A percentile compares a stretch with the other conserved stretches of the same genome.
Conservation (phyloP, 64 coral and sea anemone species). For the Stylophora pistillata region DNA sequence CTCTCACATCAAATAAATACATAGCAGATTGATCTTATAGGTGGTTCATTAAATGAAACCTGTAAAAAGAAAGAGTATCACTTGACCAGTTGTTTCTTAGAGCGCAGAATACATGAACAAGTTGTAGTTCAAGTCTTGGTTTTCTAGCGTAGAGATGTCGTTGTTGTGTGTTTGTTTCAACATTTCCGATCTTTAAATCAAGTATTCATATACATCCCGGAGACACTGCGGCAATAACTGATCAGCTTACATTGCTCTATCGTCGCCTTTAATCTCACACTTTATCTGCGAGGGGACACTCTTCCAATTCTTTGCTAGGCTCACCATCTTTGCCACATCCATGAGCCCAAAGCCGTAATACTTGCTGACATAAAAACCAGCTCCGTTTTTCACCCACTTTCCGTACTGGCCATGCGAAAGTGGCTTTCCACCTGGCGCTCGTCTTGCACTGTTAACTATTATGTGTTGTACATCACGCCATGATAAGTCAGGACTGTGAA, state of each 20-base stretch:
- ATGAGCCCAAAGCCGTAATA: constrained; percentile 25
- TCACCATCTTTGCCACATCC: constrained; percentile 11
- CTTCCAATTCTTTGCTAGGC: constrained; percentile 14
- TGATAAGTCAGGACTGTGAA: not conserved
- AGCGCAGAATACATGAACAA: too few relatives aligned
- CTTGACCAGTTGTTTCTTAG: too few relatives aligned
- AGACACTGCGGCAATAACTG: too few relatives aligned
- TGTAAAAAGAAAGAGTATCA: too few relatives aligned
- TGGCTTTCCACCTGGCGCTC: constrained; percentile 8
- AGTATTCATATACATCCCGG: too few relatives aligned
- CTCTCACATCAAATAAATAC: too few relatives aligned
- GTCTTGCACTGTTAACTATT: constrained; percentile 31
- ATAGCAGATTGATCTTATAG: too few relatives aligned
- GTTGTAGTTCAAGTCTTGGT: too few relatives aligned
- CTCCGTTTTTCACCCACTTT: constrained; percentile 5
- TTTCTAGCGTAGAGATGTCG: too few relatives aligned
- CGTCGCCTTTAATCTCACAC: constrained; percentile 18
- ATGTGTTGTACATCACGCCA: constrained; percentile 47
- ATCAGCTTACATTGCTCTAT: not conserved
- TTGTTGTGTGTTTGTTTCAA: too few relatives aligned
- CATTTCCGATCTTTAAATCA: too few relatives aligned
- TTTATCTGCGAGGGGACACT: constrained; percentile 5
- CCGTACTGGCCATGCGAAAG: not conserved
- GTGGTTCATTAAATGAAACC: too few relatives aligned
- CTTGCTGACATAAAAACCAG: not conserved